Base-by-base conservation (phyloP, 2,888 invertebrate genomes). In the Athalia cordata region DNA sequence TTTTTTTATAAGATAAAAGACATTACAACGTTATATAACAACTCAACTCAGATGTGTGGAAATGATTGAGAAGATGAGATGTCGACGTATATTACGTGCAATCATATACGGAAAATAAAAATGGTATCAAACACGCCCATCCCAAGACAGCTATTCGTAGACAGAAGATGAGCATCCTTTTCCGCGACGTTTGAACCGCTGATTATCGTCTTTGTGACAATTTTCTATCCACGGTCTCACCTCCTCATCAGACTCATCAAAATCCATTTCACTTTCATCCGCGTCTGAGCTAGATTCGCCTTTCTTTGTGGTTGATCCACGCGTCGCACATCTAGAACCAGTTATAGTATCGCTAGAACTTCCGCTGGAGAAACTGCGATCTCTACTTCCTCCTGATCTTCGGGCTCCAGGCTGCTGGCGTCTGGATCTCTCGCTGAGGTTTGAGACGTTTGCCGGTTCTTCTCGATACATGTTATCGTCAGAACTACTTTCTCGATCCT, bases 391-490 rank as follows among this genome's bases (percentile, higher is more conserved):
- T 29, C 29, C 29, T 29, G 29, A 29, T 57, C 72, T 45, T 47
- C 59, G 57, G 45, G 57, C 11, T 3, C 57, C 5, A n/a, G 49
- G 66, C 11, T 13, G 11, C 7, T n/a, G 66, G 49, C 66, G 5
- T 6, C 49, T 47, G n/a, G 15, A n/a, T 47, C 13, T 59, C 29
- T 9, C 2, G 0, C 4, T 6, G 7, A 7, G 6, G 5, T 8
- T 15, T 4, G 29, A 6, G 29, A 6, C 11, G 15, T 6, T 9
- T 13, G 13, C n/a, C 29, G 72, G 72, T 13, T 57, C 72, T 4
- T 52, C 59, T 57, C 57, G 15, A 72, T 59, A 72, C 72, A 72
- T 72, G 59, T 72, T 72, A n/a, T 72, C 72, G 8, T 72, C 72
- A 45, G 72, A 72, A 47, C 72, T 72, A 59, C 59, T 57, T 8